Percentiles rank a stretch among this genome's conserved stretches.
These are phyloP conservation scores for Melanostoma scalare DNA, from an alignment of 2,888 invertebrate genomes.

Conservation along the genomic window DNA sequence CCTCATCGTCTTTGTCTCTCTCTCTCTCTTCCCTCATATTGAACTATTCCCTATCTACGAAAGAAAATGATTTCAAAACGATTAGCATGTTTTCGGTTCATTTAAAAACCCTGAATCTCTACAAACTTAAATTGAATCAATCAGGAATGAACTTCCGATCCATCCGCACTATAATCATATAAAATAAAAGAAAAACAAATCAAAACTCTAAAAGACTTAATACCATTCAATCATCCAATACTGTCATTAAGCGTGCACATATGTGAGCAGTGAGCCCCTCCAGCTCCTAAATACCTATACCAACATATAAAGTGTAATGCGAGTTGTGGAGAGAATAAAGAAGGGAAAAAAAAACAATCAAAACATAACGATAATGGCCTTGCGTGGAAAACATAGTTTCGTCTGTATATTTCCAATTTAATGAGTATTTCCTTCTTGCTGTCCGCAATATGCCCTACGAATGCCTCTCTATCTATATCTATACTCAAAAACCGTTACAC, in stretches of 20 bases:
- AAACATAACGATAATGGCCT: constrained; percentile 61
- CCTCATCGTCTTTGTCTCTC: not conserved
- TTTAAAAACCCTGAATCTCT: not conserved
- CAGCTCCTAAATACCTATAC: not conserved
- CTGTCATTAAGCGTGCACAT: constrained; percentile 49
- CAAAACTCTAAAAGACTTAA: constrained; percentile 51
- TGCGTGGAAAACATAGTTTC: constrained; percentile 38
- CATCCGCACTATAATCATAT: constrained; percentile 12
- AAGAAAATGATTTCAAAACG: not conserved
- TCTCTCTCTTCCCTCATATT: not conserved
- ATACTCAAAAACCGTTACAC: constrained; percentile 32
- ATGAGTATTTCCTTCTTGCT: constrained; percentile 41
- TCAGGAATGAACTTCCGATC: constrained; percentile 37
- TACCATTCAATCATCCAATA: constrained; percentile 69
- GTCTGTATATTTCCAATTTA: constrained; percentile 43
- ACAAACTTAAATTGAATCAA: constrained; percentile 28
- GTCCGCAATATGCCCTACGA: not conserved
- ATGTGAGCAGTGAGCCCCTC: constrained; percentile 26
- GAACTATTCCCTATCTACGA: not conserved
- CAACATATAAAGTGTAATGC: not conserved
- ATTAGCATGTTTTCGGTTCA: constrained; percentile 19
- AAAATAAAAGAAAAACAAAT: constrained; percentile 36
- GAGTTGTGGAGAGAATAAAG: too few relatives aligned
- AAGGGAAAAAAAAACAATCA: constrained; percentile 5
- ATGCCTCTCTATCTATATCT: too few relatives aligned